Base-by-base conservation (phyloP, 2,888 invertebrate species). In the Drosophila anomelani region DNA sequence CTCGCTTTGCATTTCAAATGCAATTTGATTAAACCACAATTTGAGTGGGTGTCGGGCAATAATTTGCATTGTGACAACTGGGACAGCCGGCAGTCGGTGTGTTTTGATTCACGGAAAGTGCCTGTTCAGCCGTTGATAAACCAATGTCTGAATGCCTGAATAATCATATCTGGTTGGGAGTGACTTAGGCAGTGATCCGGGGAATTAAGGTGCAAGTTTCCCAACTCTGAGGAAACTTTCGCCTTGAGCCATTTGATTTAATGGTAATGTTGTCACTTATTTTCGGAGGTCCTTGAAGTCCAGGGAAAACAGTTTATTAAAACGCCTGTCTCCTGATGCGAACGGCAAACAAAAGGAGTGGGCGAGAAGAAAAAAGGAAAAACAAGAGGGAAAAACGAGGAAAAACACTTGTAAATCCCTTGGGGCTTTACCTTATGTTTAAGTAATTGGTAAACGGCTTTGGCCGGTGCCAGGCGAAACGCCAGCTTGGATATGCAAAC, bases 381-480 rank as follows among this genome's bases (percentile, higher is more conserved):
- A 41, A 43, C 23, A 43, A 20, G 34, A 29, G 49, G 29, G 10
- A 51, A 47, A 47, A 47, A 36, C 57, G 62, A 56, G 63, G 74
- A 70, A 64, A 78, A 81, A 81, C 71, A 83, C 87, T 86, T 83
- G 79, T 79, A 86, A 85, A 64, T 87, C 85, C 84, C 85, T 59
- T 23, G 68, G 58, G 78, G 77, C 75, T 82, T 59, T 68, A 68
- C 80, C 88, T 84, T 84, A 88, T 84, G 88, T 85, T 85, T 85
- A 85, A 85, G 84, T 88, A 85, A 85, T 85, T 85, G 84, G 84
- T 75, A 77, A 88, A 87, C 78, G 78, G 85, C 79, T 88, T 88
- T 76, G 78, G 71, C 75, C 66, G 66, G 60, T 72, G 57, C 74
- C 53, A 71, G 54, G 74, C 55, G 54, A 15, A 23, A 41, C 32